A percentile compares a stretch with the other conserved stretches of the same genome.
These are phyloP conservation scores for Gymnocypris eckloni DNA, from an alignment of 2,797 vertebrate species.

Conservation along the genomic window DNA sequence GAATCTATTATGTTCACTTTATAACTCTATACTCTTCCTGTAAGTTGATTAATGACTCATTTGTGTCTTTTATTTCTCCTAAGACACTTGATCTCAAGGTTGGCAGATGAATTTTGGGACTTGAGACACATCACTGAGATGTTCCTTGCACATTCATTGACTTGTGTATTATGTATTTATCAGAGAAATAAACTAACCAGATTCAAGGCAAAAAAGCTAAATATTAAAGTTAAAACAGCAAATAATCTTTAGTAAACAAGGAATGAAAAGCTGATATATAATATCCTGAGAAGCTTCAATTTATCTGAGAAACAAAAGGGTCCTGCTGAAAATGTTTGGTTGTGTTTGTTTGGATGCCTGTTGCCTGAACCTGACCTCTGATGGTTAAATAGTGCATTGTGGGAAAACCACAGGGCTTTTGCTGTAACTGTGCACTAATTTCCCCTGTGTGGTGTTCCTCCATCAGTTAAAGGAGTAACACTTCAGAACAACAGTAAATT, in stretches of 20 bases:
- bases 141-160: background rate
- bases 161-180: background rate
- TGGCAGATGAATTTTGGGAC: too few relatives aligned
- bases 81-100: background rate
- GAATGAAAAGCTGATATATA: background rate
- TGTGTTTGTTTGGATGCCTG: slow-evolving; percentile 17
- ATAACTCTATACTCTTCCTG: background rate
- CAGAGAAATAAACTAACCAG: background rate
- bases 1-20: background rate
- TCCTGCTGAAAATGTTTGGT: background rate
- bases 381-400: slow-evolving; percentile 7
- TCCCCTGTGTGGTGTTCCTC: background rate
- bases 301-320: background rate
- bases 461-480: background rate
- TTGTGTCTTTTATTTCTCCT: background rate
- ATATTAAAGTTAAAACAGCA: background rate
- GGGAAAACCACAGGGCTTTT: slow-evolving; percentile 3
- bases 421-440: background rate
- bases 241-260: background rate
- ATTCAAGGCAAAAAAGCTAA: background rate
- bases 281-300: background rate
- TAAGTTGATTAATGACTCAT: background rate
- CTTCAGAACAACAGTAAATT: slow-evolving; percentile 19
- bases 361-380: slow-evolving; percentile 7
- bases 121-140: background rate